These are phyloP conservation scores for Lethocerus indicus DNA, from an alignment of 1,140 invertebrate genomes.

Conservation along the genomic window DNA sequence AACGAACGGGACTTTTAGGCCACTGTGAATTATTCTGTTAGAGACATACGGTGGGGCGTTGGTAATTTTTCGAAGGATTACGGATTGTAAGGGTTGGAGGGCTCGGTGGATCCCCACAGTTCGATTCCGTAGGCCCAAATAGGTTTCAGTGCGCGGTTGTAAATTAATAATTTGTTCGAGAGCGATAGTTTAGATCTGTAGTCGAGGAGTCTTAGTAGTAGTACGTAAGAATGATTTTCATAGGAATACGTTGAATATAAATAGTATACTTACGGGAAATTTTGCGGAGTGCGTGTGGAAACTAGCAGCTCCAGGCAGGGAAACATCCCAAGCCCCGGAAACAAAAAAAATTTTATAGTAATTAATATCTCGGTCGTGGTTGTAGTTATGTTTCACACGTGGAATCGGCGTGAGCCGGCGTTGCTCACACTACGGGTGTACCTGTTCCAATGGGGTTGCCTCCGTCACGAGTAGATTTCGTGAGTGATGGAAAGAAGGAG, in stretches of 20 bases:
- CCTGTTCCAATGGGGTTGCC: too few species aligned
- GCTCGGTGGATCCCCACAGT: neutral
- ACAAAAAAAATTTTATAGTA: constrained; percentile 8
- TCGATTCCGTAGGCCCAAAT: neutral
- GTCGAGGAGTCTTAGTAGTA: neutral
- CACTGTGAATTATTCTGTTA: too few species aligned
- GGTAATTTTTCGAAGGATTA: neutral
- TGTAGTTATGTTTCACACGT: too few species aligned
- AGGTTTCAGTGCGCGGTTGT: neutral
- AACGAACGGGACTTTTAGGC: too few species aligned
- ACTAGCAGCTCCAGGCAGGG: constrained; percentile 22
- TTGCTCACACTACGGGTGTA: too few species aligned
- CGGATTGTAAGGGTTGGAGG: neutral
- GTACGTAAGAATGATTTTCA: neutral
- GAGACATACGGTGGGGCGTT: too few species aligned
- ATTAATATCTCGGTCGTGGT: too few species aligned
- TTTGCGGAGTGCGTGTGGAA: constrained; percentile 59
- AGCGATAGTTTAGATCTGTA: too few species aligned
- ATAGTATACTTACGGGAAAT: constrained; percentile 47
- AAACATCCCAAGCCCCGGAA: constrained; percentile 17
- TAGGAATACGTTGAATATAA: neutral
- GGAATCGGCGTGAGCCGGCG: too few species aligned
- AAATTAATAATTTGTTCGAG: too few species aligned
- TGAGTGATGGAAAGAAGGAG: too few species aligned
- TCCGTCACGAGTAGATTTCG: too few species aligned